phyloP scores from a whole-genome alignment of 2,888 invertebrate genomes.

The Mythimna impura region DNA sequence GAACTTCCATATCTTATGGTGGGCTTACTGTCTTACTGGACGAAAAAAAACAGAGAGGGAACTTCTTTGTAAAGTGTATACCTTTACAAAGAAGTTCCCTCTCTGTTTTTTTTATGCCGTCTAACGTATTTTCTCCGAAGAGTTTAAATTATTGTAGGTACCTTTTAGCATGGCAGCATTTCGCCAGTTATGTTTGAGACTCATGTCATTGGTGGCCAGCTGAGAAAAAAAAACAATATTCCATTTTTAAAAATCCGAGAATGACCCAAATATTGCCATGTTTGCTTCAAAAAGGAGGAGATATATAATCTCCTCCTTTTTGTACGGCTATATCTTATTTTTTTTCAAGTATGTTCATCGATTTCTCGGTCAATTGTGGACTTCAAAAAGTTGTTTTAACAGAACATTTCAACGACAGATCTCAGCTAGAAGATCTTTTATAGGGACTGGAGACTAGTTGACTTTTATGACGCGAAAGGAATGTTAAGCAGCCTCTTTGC shows the following conservation, averaged over 20 bases:
- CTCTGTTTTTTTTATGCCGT: neutral
- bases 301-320: no score
- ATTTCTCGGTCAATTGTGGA: no score
- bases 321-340: no score
- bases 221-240: neutral
- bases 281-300: no score
- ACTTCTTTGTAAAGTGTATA: no score
- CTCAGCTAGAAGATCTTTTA: neutral
- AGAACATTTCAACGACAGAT: neutral
- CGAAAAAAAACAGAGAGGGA: no score
- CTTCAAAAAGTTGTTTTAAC: neutral
- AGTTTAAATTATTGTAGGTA: neutral
- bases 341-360: no score
- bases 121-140: neutral
- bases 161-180: neutral
- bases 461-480: constrained; percentile 7
- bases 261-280: neutral
- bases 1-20: constrained; percentile 25
- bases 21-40: neutral
- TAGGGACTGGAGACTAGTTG: neutral
- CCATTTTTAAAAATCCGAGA: neutral
- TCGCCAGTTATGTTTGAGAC: neutral
- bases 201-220: neutral
- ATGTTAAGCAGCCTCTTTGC: constrained; percentile 19
- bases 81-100: neutral